Percentiles rank a stretch among this genome's conserved stretches.
These are phyloP conservation scores for Psettodes erumei DNA, from an alignment of 2,113 vertebrate genomes.

Conservation along the genomic window DNA sequence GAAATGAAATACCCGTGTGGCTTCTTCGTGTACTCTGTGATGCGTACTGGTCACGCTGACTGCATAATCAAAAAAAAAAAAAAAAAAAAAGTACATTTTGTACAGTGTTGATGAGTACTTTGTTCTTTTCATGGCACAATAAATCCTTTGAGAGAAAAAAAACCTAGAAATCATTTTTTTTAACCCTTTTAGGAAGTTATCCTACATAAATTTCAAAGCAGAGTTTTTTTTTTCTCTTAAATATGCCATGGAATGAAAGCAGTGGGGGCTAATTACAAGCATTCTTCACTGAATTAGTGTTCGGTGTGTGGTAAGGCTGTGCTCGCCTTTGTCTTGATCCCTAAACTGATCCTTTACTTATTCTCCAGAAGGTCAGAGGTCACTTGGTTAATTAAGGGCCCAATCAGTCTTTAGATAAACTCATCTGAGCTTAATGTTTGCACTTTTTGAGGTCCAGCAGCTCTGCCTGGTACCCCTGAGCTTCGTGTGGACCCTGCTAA, in stretches of 20 bases:
- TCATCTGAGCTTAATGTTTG: conserved; percentile 92
- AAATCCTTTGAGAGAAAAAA: conserved; percentile 58
- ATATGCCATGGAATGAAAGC: conserved; percentile 91
- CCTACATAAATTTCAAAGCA: conserved; percentile 89
- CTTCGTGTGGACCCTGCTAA: conserved; percentile 85
- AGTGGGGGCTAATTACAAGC: conserved; percentile 92
- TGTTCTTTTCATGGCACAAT: conserved; percentile 54
- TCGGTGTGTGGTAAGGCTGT: conserved; percentile 92
- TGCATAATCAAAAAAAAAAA: conserved; percentile 54
- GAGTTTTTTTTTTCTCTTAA: conserved; percentile 81
- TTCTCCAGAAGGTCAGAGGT: conserved; percentile 93
- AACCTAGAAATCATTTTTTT: conserved; percentile 59
- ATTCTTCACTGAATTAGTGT: conserved; percentile 98
- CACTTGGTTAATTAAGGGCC: conserved; percentile 94
- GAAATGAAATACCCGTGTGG: conserved; percentile 8
- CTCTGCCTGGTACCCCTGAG: conserved; percentile 96
- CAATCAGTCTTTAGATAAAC: conserved; percentile 90
- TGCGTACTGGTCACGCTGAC: conserved; percentile 19
- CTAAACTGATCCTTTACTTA: conserved; percentile 95
- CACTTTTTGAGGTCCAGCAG: conserved; percentile 88
- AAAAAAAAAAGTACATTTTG: conserved; percentile 45
- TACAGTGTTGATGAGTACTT: conserved; percentile 46
- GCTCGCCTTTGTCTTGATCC: conserved; percentile 89
- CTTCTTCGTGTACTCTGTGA: conserved; percentile 18
- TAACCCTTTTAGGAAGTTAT: conserved; percentile 90